A percentile compares a stretch with the other conserved stretches of the same genome.
Evolutionary conservation across 2,797 vertebrate species (phyloP).

Genomic region (Poliocrania exsul): DNA sequence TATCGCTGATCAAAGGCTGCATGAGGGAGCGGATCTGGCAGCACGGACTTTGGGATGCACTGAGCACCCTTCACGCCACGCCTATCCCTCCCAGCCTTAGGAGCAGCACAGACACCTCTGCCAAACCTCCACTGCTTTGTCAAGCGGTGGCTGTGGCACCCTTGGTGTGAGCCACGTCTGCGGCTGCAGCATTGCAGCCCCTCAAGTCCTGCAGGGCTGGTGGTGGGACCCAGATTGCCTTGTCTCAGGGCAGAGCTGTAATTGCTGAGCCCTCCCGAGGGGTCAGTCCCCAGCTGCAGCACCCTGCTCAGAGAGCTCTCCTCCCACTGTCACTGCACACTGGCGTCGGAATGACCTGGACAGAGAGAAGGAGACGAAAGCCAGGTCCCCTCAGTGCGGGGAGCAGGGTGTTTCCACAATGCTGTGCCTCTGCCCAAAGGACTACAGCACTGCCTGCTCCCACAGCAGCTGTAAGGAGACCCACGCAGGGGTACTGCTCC

Average conservation of each 20-base stretch:
- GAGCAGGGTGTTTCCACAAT: accelerated
- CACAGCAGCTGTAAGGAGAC: accelerated
- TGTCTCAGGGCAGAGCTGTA: not conserved
- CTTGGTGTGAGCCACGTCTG: accelerated
- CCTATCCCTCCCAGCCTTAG: not conserved
- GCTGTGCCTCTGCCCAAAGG: not conserved
- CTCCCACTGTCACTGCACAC: not conserved
- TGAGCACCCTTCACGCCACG: accelerated
- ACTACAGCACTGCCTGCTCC: accelerated
- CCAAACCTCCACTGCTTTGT: not conserved
- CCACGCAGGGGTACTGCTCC: accelerated
- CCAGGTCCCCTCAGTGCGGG: accelerated
- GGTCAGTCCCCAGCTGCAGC: not conserved
- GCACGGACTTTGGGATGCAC: accelerated
- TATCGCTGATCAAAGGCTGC: accelerated
- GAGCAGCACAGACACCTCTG: not conserved
- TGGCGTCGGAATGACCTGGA: not conserved
- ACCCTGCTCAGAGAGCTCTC: not conserved
- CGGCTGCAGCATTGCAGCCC: not conserved
- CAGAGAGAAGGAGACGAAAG: not conserved
- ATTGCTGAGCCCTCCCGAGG: not conserved
- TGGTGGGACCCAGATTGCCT: not conserved
- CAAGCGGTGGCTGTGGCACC: accelerated
- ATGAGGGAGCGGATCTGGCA: not conserved
- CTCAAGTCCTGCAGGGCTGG: not conserved